phyloP scores from a whole-genome alignment of 2,113 vertebrate genomes.

The Myotis davidii region DNA sequence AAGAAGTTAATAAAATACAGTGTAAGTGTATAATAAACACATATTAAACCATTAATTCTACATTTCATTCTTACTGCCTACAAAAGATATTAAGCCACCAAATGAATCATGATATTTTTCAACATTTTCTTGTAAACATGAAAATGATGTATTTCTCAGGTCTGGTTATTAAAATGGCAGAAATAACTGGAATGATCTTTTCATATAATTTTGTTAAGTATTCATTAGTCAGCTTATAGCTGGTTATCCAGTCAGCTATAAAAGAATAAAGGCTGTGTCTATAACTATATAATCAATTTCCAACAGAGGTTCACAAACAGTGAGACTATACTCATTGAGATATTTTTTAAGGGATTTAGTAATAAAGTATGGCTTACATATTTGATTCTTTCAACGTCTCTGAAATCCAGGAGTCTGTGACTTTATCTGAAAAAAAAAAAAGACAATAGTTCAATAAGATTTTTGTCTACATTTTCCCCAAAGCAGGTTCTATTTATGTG shows the following conservation, averaged over 20 bases:
- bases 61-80: neutral
- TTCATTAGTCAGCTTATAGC: neutral
- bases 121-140: neutral
- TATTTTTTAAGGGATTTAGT: neutral
- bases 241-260: neutral
- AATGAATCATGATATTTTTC: neutral
- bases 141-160: neutral
- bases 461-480: neutral
- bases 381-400: neutral
- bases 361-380: neutral
- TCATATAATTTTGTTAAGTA: neutral
- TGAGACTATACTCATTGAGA: neutral
- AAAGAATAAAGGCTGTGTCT: neutral
- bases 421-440: conserved; percentile 15
- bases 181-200: neutral
- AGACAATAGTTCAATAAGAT: neutral
- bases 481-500: neutral
- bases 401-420: neutral
- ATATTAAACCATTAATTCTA: neutral
- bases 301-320: neutral
- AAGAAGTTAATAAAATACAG: neutral
- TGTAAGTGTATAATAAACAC: neutral
- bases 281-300: neutral
- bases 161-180: neutral
- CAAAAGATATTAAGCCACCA: neutral